phyloP scores from a whole-genome alignment of 35 echinoderm and acorn worm genomes.

The Strongylocentrotus purpuratus region DNA sequence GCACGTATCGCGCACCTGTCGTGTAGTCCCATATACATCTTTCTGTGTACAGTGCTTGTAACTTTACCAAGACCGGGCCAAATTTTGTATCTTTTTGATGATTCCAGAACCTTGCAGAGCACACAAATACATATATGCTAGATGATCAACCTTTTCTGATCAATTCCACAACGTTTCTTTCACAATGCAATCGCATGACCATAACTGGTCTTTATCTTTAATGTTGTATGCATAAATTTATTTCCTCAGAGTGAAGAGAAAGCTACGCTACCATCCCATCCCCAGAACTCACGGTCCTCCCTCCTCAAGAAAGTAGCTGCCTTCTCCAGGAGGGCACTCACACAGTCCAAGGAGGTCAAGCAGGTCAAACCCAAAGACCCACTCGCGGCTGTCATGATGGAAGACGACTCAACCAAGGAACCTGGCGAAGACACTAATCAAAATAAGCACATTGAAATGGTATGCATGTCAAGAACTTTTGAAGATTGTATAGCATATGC shows the following conservation, averaged over 20 bases:
- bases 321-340: conserved; percentile 53
- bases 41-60: no score
- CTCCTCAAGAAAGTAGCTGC: conserved; percentile 72
- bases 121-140: no score
- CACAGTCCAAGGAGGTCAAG: conserved; percentile 39
- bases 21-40: no score
- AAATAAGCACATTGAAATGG: conserved; percentile 48
- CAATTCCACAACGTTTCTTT: no score
- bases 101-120: no score
- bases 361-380: conserved; percentile 50
- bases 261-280: conserved; percentile 4
- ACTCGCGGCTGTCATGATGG: conserved; percentile 46
- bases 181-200: no score
- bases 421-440: conserved; percentile 37
- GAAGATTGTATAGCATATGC: no score
- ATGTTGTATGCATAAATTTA: background rate
- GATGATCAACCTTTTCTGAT: no score
- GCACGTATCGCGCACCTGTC: no score
- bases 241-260: conserved; percentile 25
- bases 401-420: conserved; percentile 37
- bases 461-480: background rate
- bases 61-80: no score
- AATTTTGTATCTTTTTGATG: no score
- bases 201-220: no score
- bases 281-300: conserved; percentile 20